Conservation (phyloP, 1,140 invertebrate species). For the Zaprionus kolodkinae region DNA sequence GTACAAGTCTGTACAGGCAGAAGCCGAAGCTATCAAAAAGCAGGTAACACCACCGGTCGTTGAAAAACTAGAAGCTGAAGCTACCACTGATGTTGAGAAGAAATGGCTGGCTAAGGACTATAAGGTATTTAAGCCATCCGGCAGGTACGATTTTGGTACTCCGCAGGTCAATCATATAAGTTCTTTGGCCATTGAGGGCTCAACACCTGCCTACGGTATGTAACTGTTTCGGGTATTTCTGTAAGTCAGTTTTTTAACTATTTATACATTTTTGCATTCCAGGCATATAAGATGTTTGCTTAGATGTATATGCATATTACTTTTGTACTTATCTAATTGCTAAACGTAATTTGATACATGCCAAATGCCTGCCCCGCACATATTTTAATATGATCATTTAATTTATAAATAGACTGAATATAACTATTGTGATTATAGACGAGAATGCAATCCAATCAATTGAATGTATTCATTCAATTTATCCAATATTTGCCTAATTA, state of each 20-base stretch:
- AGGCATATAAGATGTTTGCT: slow-evolving; percentile 50
- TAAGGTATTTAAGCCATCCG: slow-evolving; percentile 56
- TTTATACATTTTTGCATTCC: neutral
- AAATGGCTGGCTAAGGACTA: slow-evolving; percentile 59
- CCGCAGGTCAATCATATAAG: slow-evolving; percentile 31
- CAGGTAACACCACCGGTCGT: neutral
- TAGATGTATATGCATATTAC: neutral
- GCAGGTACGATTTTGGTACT: slow-evolving; percentile 26
- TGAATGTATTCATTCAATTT: slow-evolving; percentile 30
- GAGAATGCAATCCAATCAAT: neutral
- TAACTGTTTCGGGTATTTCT: neutral
- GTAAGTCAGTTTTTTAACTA: neutral
- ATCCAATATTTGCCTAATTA: neutral
- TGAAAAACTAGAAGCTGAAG: slow-evolving; percentile 5
- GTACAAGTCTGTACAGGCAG: slow-evolving; percentile 39
- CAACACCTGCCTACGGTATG: slow-evolving; percentile 52
- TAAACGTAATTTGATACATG: neutral
- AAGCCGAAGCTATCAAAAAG: slow-evolving; percentile 13
- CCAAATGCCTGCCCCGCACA: neutral
- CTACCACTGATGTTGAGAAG: slow-evolving; percentile 19
- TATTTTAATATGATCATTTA: neutral
- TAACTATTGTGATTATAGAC: slow-evolving; percentile 18
- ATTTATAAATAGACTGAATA: slow-evolving; percentile 6
- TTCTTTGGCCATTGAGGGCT: slow-evolving; percentile 8
- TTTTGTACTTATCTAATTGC: neutral